phyloP scores from a whole-genome alignment of 2,113 vertebrate genomes.

The Emydocephalus ijimae region DNA sequence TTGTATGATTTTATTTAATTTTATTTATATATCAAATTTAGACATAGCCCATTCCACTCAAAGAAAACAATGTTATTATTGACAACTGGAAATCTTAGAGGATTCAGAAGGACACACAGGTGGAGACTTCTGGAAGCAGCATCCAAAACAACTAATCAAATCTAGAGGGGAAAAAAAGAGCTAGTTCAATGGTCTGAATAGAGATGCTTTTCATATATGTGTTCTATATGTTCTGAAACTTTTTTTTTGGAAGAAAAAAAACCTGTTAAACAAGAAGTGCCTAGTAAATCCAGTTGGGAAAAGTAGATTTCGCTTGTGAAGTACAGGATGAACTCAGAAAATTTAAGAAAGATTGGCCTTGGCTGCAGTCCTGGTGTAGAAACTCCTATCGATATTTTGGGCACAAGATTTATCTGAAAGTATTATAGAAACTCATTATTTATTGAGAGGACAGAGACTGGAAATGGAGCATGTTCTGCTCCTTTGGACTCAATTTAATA shows the following conservation, averaged over 20 bases:
- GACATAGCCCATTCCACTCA: not conserved
- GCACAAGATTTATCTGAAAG: not conserved
- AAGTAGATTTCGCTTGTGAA: not conserved
- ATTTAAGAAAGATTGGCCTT: not conserved
- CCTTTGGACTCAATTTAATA: not conserved
- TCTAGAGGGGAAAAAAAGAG: not conserved
- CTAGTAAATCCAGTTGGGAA: not conserved
- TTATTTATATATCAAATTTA: not conserved
- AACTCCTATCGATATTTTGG: not conserved
- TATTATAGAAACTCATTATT: not conserved
- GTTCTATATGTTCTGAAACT: not conserved
- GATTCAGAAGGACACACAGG: not conserved
- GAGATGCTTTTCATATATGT: not conserved
- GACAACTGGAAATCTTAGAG: not conserved
- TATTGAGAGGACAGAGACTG: not conserved
- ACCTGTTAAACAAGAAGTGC: not conserved
- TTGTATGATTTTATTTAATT: not conserved
- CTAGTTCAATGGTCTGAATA: not conserved
- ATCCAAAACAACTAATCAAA: not conserved
- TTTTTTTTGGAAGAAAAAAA: not conserved
- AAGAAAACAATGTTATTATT: not conserved
- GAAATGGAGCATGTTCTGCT: not conserved
- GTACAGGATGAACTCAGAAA: not conserved
- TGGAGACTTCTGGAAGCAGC: not conserved
- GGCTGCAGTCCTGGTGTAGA: not conserved